Evolutionary conservation across 2,797 vertebrate species (phyloP), one percentile per base, ranked within the genome.

Genomic region (Sebastes baramenuke): DNA sequence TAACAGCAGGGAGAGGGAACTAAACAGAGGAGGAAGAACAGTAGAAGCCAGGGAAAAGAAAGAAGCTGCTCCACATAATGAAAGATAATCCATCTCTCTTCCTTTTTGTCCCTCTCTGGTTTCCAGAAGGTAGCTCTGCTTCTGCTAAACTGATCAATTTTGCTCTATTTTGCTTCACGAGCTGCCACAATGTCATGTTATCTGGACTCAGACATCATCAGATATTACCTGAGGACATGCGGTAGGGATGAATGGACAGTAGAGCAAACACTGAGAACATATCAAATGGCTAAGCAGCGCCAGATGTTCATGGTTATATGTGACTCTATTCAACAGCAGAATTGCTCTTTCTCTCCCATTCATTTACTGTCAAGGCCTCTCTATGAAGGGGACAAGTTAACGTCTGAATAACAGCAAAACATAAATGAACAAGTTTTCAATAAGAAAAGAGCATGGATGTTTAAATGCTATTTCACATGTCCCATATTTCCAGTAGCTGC

Each of bases 251-350:
- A 88, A 81, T 76, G 75, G 77, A 75, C 68, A 72, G 64, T 13
- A 27, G 3, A 76, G 74, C 5, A 74, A 88, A 69, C 64, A 81
- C 67, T 49, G 52, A 49, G 64, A 73, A 87, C 89, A 90, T 90
- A 84, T 67, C 71, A 91, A 85, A 88, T 80, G 58, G 32, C 72
- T 89, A 85, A 94, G 75, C 78, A 46, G 75, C 86, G 68, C 84
- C 90, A 95, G 83, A 94, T 94, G 76, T 77, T 77, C 27, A 42
- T 27, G n/a, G 73, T 81, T 81, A 72, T 46, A 16, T 22, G 18
- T 14, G 72, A 76, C 68, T 24, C 67, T 62, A 49, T 77, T 60
- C 34, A 68, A 64, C 42, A 71, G 71, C 5, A 69, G 59, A 82
- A n/a, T 4, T 61, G 36, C 42, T 32, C 30, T 54, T 38, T 65